Conservation (phyloP, 2,888 invertebrate species). For the Scaptomyza caliginosa region DNA sequence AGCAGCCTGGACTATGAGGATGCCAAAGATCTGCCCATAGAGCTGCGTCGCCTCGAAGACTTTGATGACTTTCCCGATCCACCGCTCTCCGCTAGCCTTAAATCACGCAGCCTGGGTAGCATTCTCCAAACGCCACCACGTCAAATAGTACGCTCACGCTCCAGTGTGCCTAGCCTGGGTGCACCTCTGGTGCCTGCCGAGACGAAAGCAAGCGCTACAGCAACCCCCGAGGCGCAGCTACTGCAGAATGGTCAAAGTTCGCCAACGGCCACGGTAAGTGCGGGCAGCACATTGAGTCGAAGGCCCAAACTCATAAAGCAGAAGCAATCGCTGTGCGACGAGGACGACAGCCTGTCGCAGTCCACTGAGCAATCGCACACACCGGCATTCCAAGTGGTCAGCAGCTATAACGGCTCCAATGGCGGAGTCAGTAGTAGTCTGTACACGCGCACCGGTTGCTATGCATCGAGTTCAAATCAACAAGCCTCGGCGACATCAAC, state of each 20-base stretch:
- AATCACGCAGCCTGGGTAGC: constrained; percentile 93
- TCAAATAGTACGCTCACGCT: constrained; percentile 89
- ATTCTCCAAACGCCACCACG: constrained; percentile 90
- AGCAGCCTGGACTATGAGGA: constrained; percentile 87
- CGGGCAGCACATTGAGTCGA: constrained; percentile 72
- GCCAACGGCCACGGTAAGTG: constrained; percentile 59
- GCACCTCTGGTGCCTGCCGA: constrained; percentile 72
- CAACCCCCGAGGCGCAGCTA: constrained; percentile 53
- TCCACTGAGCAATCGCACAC: constrained; percentile 34
- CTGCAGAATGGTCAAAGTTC: constrained; percentile 64
- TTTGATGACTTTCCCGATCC: constrained; percentile 86
- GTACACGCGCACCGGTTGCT: constrained; percentile 60
- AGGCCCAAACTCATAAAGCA: constrained; percentile 92
- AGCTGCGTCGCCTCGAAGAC: constrained; percentile 91
- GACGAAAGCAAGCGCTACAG: constrained; percentile 47
- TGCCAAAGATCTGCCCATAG: constrained; percentile 92
- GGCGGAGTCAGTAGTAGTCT: constrained; percentile 76
- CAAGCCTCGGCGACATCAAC: constrained; percentile 21
- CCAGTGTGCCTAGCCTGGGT: constrained; percentile 89
- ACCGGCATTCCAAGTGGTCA: constrained; percentile 73
- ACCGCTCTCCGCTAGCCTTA: constrained; percentile 87
- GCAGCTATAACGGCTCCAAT: constrained; percentile 75
- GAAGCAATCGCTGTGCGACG: constrained; percentile 92
- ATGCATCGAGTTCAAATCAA: constrained; percentile 34
- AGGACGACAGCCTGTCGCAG: constrained; percentile 80